Evolutionary conservation across 92 coral and sea anemone species (phyloP).

Genomic region (Epizoanthus fatuus): DNA sequence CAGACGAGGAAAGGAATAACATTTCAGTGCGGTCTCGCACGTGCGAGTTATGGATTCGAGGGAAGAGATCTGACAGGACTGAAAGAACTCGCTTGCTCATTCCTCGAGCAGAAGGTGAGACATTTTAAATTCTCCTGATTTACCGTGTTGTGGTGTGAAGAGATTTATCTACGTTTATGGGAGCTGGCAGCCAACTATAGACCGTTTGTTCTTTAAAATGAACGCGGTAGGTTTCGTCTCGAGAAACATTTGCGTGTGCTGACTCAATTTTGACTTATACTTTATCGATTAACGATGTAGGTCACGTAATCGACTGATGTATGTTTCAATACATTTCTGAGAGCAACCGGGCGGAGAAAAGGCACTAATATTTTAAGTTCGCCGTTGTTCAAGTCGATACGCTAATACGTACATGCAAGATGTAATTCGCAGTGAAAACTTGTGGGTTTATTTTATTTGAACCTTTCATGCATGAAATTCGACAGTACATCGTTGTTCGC

Average conservation of each 20-base stretch:
- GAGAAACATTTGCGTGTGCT: slow-evolving; percentile 21
- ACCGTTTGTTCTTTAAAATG: neutral
- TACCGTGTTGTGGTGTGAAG: slow-evolving; percentile 25
- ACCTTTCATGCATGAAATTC: neutral
- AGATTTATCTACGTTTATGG: neutral
- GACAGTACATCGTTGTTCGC: neutral
- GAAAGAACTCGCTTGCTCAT: slow-evolving; percentile 97
- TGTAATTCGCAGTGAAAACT: neutral
- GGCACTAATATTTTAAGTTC: neutral
- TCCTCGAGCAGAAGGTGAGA: slow-evolving; percentile 97
- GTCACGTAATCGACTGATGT: slow-evolving; percentile 27
- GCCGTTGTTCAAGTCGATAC: neutral
- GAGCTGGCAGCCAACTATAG: neutral
- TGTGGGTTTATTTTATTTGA: neutral
- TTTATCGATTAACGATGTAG: neutral
- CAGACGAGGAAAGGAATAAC: slow-evolving; percentile 93
- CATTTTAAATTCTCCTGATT: slow-evolving; percentile 21
- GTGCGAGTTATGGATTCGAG: slow-evolving; percentile 97
- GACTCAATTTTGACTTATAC: slow-evolving; percentile 13
- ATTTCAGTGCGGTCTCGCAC: slow-evolving; percentile 97
- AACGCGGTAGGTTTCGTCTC: neutral
- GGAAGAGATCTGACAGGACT: slow-evolving; percentile 91
- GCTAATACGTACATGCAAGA: neutral
- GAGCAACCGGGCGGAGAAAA: slow-evolving; percentile 1
- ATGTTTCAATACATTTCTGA: neutral